A percentile compares a stretch with the other conserved stretches of the same genome.
These are phyloP conservation scores for Gobius niger DNA, from an alignment of 2,113 vertebrate genomes.

Conservation along the genomic window DNA sequence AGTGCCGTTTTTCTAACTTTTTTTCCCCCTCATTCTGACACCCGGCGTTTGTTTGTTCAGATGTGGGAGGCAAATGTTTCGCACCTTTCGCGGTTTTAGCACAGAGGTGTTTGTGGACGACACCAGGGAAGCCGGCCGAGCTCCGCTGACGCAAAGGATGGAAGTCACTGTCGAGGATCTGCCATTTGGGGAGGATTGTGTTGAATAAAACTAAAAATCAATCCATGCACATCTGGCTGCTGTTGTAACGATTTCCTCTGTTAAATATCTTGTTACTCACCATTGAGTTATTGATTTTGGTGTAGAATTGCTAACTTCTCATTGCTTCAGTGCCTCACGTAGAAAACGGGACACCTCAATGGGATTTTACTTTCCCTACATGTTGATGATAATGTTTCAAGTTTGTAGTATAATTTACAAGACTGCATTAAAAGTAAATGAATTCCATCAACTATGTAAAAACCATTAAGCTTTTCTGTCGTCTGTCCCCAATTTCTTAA, in stretches of 20 bases:
- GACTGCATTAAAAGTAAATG: too few species aligned
- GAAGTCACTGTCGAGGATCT: too few species aligned
- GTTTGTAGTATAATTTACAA: too few species aligned
- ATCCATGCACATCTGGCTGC: conserved; percentile 1
- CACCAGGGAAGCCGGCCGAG: neutral
- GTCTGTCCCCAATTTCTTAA: too few species aligned
- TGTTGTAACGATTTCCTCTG: neutral
- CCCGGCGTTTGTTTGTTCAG: conserved; percentile 46
- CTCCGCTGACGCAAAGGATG: too few species aligned
- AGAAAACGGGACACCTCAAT: neutral
- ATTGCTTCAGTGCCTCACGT: neutral
- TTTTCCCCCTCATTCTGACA: conserved; percentile 9
- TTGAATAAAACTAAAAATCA: too few species aligned
- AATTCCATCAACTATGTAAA: too few species aligned
- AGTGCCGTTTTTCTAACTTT: conserved; percentile 26
- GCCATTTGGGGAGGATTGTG: too few species aligned
- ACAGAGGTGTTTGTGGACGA: neutral
- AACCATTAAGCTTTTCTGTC: too few species aligned
- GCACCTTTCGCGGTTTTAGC: conserved; percentile 3
- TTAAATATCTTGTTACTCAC: neutral
- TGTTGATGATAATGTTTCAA: neutral
- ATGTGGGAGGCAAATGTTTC: conserved; percentile 35
- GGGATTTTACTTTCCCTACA: too few species aligned
- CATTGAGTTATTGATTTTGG: neutral
- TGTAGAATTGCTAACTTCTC: neutral